These are phyloP conservation scores for Cyphomyrus plagiostoma DNA, from an alignment of 2,113 vertebrate species.

Conservation along the genomic window DNA sequence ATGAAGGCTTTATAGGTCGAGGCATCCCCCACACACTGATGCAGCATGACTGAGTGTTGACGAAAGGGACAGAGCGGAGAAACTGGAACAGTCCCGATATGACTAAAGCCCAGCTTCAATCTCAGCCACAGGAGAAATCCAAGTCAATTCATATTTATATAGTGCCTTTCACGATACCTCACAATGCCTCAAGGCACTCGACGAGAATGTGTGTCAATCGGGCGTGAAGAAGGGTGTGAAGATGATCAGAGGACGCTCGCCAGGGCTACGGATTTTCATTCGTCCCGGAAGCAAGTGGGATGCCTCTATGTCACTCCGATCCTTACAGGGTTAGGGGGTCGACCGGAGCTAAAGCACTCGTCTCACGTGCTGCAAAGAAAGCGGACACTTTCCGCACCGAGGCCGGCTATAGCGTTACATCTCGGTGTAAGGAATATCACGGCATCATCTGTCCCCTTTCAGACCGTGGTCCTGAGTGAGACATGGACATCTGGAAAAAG, in stretches of 20 bases:
- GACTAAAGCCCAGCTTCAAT: neutral
- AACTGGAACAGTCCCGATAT: neutral
- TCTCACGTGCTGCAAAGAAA: neutral
- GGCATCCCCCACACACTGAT: neutral
- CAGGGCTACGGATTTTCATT: neutral
- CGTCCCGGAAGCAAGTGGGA: neutral
- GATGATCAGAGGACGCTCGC: neutral
- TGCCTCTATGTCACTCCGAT: neutral
- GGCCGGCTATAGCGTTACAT: neutral
- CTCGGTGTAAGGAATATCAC: neutral
- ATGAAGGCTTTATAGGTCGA: neutral
- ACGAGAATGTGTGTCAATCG: neutral
- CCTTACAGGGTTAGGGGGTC: neutral
- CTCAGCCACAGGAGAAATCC: neutral
- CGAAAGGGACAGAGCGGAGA: neutral
- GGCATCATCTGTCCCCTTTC: neutral
- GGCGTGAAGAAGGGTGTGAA: neutral
- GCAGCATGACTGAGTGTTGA: neutral
- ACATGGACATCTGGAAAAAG: neutral
- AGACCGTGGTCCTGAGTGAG: slow-evolving; percentile 4
- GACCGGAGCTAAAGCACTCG: neutral
- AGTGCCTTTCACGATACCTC: neutral
- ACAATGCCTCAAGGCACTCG: neutral
- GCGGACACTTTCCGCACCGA: neutral
- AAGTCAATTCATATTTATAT: neutral